A percentile compares a stretch with the other conserved stretches of the same genome.
These are phyloP conservation scores for Ectemnius continuus DNA, from an alignment of 2,888 invertebrate genomes.

Conservation along the genomic window DNA sequence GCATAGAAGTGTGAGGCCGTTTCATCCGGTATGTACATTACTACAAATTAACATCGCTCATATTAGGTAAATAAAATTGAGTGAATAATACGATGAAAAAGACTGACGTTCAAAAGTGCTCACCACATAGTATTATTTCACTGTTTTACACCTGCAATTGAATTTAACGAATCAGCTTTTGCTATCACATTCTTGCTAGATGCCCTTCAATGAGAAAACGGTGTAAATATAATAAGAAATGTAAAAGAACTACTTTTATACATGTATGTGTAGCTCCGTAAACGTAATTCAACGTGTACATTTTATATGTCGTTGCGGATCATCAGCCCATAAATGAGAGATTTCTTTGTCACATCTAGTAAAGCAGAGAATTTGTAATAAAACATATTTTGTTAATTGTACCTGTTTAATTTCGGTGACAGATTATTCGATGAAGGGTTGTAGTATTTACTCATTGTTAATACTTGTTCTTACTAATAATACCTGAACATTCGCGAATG, in stretches of 20 bases:
- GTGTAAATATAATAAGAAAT: slow-evolving; percentile 45
- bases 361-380: too few relatives aligned
- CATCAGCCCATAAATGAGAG: too few relatives aligned
- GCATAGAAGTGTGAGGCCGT: background rate
- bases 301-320: too few relatives aligned
- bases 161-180: slow-evolving; percentile 26
- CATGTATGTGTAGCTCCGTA: slow-evolving; percentile 22
- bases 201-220: too few relatives aligned
- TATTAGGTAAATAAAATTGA: slow-evolving; percentile 50
- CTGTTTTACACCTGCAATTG: slow-evolving; percentile 21
- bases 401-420: too few relatives aligned
- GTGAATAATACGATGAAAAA: slow-evolving; percentile 54
- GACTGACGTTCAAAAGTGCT: slow-evolving; percentile 56
- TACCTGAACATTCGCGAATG: background rate
- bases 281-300: background rate
- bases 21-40: slow-evolving; percentile 9
- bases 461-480: background rate
- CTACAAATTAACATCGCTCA: slow-evolving; percentile 10
- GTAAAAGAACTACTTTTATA: slow-evolving; percentile 31
- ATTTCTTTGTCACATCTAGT: too few relatives aligned
- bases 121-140: slow-evolving; percentile 45
- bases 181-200: background rate
- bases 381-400: too few relatives aligned
- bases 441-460: background rate
- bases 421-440: too few relatives aligned